phyloP scores from a whole-genome alignment of 2,797 vertebrate genomes.

The Scarus forsteni region DNA sequence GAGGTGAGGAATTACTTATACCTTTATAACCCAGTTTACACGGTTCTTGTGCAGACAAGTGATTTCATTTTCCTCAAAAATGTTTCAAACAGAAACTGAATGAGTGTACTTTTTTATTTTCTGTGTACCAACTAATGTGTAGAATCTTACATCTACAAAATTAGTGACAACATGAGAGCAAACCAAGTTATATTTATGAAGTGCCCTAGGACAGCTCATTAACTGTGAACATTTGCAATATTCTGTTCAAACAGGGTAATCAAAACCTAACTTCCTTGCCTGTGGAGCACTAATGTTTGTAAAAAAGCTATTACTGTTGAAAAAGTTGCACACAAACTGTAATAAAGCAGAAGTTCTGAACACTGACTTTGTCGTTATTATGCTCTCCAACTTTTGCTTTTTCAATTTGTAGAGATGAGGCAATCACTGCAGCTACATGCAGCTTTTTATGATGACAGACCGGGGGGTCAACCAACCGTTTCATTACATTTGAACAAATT shows the following conservation, averaged over 20 bases:
- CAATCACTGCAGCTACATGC: slow-evolving; percentile 16
- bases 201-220: slow-evolving; percentile 6
- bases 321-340: slow-evolving; percentile 7
- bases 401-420: slow-evolving; percentile 30
- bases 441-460: slow-evolving; percentile 36
- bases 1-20: too few species aligned
- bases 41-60: too few species aligned
- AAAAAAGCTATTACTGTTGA: not conserved
- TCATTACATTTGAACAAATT: slow-evolving; percentile 62
- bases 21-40: too few species aligned
- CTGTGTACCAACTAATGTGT: too few species aligned
- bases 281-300: not conserved
- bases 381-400: slow-evolving; percentile 4
- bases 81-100: too few species aligned
- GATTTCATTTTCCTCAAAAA: too few species aligned
- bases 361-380: slow-evolving; percentile 4
- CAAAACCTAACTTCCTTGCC: slow-evolving; percentile 18
- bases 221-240: slow-evolving; percentile 16
- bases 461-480: slow-evolving; percentile 23
- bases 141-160: not conserved
- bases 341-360: slow-evolving; percentile 4
- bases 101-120: too few species aligned
- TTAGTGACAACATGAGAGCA: slow-evolving; percentile 12
- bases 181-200: slow-evolving; percentile 2
- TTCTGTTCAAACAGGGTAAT: slow-evolving; percentile 9